A percentile compares a stretch with the other conserved stretches of the same genome.
Conservation (phyloP, 2,797 vertebrate species). For the Pyrocephalus nanus region DNA sequence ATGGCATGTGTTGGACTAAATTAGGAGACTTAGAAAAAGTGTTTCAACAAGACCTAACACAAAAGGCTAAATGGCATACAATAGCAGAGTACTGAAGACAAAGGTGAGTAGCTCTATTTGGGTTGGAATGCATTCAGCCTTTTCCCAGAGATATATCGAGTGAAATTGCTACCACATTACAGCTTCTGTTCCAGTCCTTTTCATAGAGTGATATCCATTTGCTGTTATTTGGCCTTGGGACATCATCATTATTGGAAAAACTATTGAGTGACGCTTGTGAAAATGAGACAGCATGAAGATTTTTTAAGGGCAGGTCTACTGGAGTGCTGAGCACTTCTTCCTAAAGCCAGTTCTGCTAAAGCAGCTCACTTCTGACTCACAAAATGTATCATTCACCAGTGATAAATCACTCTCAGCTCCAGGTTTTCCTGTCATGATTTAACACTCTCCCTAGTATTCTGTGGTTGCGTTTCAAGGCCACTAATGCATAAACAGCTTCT, state of each 20-base stretch:
- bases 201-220: not conserved
- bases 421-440: constrained; percentile 22
- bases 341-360: not conserved
- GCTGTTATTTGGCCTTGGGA: not conserved
- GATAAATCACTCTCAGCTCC: not conserved
- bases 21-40: not conserved
- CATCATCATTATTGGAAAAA: not conserved
- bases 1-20: not conserved
- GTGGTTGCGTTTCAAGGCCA: not conserved
- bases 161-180: not conserved
- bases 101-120: not conserved
- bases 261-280: not conserved
- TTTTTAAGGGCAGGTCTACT: not conserved
- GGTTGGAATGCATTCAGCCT: not conserved
- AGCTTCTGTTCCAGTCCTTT: not conserved
- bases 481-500: constrained; percentile 2
- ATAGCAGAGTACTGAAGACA: not conserved
- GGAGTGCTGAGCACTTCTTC: not conserved
- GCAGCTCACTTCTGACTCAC: constrained; percentile 16
- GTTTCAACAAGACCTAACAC: not conserved
- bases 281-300: not conserved
- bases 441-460: not conserved
- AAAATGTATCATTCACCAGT: not conserved
- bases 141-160: not conserved
- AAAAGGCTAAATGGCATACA: not conserved